Evolutionary conservation across 2,888 invertebrate genomes (phyloP).

Genomic region (Epistrophella euchroma): DNA sequence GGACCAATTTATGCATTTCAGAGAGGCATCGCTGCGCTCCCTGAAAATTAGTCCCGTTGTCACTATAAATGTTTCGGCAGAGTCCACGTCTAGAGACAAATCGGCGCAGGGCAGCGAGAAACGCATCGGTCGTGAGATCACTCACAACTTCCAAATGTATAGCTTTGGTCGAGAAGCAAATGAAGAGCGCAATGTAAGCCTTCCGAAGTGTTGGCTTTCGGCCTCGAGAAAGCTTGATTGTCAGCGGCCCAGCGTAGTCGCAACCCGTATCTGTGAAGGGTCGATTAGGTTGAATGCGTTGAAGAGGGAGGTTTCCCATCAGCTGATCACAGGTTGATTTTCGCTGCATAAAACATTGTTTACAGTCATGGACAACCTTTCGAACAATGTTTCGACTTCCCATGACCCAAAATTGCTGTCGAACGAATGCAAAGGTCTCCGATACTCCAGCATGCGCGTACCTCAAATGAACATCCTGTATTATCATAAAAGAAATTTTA

Average conservation of each 20-base stretch:
- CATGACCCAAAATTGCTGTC: slow-evolving; percentile 12
- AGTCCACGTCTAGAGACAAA: no score
- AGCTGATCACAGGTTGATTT: slow-evolving; percentile 38
- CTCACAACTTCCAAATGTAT: no score
- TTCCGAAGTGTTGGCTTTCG: no score
- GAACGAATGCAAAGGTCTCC: slow-evolving; percentile 7
- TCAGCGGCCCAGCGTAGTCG: no score
- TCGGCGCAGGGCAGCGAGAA: no score
- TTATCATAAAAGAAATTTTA: neutral
- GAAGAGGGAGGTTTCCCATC: slow-evolving; percentile 42
- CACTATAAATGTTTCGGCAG: no score
- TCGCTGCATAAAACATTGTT: slow-evolving; percentile 42
- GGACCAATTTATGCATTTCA: neutral
- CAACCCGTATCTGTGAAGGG: no score
- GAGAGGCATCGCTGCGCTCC: neutral
- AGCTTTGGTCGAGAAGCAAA: no score
- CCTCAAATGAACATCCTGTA: neutral
- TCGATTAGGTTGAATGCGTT: neutral
- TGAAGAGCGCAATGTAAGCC: no score
- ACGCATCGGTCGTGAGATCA: no score
- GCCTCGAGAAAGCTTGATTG: no score
- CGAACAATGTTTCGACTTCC: slow-evolving; percentile 6
- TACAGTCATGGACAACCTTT: neutral
- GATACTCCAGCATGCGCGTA: slow-evolving; percentile 4
- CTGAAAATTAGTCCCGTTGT: no score